A percentile compares a stretch with the other conserved stretches of the same genome.
Evolutionary conservation across 2,797 vertebrate genomes (phyloP).

Genomic region (Ispidina picta): DNA sequence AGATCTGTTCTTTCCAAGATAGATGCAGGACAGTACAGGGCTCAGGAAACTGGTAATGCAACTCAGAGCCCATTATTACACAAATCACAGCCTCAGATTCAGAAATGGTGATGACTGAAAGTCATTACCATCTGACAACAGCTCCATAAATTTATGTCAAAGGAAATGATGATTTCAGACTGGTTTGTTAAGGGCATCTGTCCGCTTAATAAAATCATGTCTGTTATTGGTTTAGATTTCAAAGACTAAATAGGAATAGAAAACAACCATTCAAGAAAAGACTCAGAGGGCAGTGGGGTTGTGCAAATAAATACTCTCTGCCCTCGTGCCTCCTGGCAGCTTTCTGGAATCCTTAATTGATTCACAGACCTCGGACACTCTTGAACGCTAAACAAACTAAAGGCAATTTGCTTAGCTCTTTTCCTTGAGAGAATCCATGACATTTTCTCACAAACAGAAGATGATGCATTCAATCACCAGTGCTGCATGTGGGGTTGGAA

Average conservation of each 20-base stretch:
- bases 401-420: background rate
- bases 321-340: background rate
- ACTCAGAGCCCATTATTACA: conserved; percentile 58
- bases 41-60: conserved; percentile 67
- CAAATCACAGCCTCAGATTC: conserved; percentile 35
- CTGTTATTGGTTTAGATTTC: conserved; percentile 3
- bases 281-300: background rate
- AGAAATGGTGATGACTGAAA: conserved; percentile 64
- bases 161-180: conserved; percentile 38
- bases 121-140: conserved; percentile 64
- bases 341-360: conserved; percentile 28
- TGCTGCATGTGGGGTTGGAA: background rate
- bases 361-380: background rate
- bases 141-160: conserved; percentile 67
- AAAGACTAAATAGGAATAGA: conserved; percentile 12
- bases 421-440: background rate
- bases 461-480: background rate
- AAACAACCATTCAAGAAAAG: background rate
- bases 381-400: background rate
- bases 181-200: conserved; percentile 35
- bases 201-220: background rate
- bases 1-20: conserved; percentile 68
- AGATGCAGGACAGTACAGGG: conserved; percentile 53
- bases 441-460: conserved; percentile 8
- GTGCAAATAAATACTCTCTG: background rate